Conservation (phyloP, 2,888 invertebrate genomes). For the Octonoba sinensis region DNA sequence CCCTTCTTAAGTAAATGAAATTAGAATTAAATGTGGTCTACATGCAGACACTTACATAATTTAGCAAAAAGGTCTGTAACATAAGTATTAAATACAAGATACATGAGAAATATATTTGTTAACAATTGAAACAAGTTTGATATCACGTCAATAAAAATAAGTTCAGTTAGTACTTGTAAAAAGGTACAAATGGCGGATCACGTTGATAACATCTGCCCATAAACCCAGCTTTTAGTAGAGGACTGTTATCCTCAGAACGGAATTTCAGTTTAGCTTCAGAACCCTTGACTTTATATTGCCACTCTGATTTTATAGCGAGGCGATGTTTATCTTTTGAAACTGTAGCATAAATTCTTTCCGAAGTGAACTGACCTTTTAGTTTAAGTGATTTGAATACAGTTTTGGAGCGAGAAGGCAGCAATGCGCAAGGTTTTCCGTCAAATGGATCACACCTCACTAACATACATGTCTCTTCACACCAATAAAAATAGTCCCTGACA, state of each 20-base stretch:
- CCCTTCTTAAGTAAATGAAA: too few species aligned
- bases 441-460: constrained; percentile 45
- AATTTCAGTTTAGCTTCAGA: constrained; percentile 9
- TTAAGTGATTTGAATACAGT: constrained; percentile 38
- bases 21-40: too few species aligned
- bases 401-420: constrained; percentile 25
- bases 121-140: too few species aligned
- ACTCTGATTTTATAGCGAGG: constrained; percentile 31
- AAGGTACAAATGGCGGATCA: constrained; percentile 43
- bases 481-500: constrained; percentile 29
- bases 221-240: constrained; percentile 40
- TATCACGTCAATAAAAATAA: too few species aligned
- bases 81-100: too few species aligned
- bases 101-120: too few species aligned
- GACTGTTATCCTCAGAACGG: constrained; percentile 1
- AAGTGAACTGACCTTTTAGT: constrained; percentile 24
- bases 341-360: constrained; percentile 28
- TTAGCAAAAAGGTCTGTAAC: too few species aligned
- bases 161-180: neutral
- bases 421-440: constrained; percentile 25
- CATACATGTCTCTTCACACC: constrained; percentile 51
- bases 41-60: too few species aligned
- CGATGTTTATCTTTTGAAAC: constrained; percentile 40
- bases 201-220: constrained; percentile 30
- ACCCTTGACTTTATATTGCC: constrained; percentile 8